Base-by-base conservation (phyloP, 2,797 vertebrate genomes). In the Catamblyrhynchus diadema region DNA sequence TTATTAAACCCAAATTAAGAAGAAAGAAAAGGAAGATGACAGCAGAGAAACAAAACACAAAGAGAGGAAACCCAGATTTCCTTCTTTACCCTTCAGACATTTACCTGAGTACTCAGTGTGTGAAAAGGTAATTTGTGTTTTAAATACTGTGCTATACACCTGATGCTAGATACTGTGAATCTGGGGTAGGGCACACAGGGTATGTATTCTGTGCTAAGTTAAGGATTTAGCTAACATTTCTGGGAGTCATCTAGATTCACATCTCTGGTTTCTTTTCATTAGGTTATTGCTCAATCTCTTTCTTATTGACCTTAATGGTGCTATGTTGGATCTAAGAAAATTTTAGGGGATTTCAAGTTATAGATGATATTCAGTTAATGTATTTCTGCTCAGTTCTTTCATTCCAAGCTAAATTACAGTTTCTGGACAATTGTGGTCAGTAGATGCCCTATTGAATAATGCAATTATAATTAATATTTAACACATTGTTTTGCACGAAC, bases 1-100 rank as follows among this genome's bases (percentile, higher is more conserved):
- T 91, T 72, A 92, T 87, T 92, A 94, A 91, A 48, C 15, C 8
- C 28, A 60, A 57, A 82, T 73, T 85, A 85, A 90, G 81, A 82
- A 69, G 32, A 65, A 65, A 61, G 12, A 66, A 44, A 24, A 50
- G 19, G 48, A 81, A 39, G 44, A 74, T 41, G 33, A 41, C 28
- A 88, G 33, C n/a, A 78, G 74, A 90, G 59, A 85, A 93, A 72
- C 18, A 91, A 90, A 75, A 79, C 6, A 37, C 12, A 54, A 22
- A 42, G 56, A 81, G 32, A 64, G 9, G 6, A 27, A 82, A 56
- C 2, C 1, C 33, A 60, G 12, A 37, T 73, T 93, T 25, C 25
- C 59, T 47, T 41, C 19, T 85, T 93, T 62, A 66, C 45, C 33
- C 18, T 59, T 87, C 33, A 73, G 21, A 85, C 61, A 37, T 66